These are phyloP conservation scores for Conger conger DNA, from an alignment of 2,113 vertebrate genomes.

Conservation along the genomic window DNA sequence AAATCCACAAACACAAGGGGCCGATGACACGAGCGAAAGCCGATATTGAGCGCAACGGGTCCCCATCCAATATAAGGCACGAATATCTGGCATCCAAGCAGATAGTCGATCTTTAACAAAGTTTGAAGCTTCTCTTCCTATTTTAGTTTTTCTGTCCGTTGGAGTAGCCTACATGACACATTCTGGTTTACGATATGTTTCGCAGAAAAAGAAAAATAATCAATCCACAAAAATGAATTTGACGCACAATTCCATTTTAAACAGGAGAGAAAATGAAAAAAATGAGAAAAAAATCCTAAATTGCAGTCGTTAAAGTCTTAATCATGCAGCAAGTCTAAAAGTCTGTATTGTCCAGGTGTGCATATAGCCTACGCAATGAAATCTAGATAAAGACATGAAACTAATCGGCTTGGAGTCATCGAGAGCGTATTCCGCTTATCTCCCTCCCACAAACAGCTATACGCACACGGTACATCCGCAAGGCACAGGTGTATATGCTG, in stretches of 20 bases:
- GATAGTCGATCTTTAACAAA: no score
- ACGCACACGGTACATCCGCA: background rate
- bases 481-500: background rate
- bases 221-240: background rate
- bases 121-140: no score
- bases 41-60: background rate
- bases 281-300: background rate
- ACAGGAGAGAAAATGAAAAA: background rate
- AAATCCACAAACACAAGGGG: background rate
- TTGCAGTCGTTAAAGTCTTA: background rate
- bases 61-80: background rate
- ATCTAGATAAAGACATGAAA: constrained; percentile 47
- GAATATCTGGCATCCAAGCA: no score
- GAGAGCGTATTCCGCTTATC: constrained; percentile 63
- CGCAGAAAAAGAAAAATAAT: background rate
- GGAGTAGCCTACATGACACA: background rate
- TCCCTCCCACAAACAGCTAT: constrained; percentile 44
- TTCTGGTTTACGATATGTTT: background rate
- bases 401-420: constrained; percentile 67
- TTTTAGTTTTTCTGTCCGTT: background rate
- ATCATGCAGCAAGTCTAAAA: background rate
- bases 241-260: background rate
- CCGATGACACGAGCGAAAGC: background rate
- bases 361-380: constrained; percentile 38
- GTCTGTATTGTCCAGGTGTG: constrained; percentile 6